phyloP scores from a whole-genome alignment of 2,113 vertebrate genomes.

The Garra rufa region DNA sequence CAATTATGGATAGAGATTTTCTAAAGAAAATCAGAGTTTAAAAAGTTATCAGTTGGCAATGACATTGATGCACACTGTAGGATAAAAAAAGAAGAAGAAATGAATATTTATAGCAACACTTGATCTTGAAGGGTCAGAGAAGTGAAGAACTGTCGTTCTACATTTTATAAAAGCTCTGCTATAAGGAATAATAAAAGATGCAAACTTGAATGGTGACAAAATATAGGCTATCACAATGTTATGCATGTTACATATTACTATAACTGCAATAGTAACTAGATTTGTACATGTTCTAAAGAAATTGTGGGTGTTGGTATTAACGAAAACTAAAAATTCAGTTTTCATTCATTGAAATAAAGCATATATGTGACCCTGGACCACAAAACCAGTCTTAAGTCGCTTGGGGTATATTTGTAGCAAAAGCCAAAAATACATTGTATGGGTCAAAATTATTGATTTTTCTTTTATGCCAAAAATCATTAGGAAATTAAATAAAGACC shows the following conservation, averaged over 20 bases:
- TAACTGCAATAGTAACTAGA: not conserved
- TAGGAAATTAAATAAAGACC: too few species aligned
- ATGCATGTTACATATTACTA: not conserved
- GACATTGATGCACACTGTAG: not conserved
- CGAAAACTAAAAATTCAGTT: not conserved
- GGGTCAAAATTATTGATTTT: too few species aligned
- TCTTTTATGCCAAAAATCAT: too few species aligned
- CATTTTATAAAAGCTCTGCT: not conserved
- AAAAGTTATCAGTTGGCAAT: not conserved
- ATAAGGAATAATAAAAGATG: not conserved
- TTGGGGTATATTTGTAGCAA: too few species aligned
- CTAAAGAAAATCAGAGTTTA: not conserved
- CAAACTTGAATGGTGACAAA: not conserved
- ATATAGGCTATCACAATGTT: not conserved
- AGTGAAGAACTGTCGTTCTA: not conserved
- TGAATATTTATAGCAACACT: not conserved
- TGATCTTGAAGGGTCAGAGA: not conserved
- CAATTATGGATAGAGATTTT: not conserved
- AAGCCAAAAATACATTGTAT: too few species aligned
- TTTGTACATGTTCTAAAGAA: not conserved
- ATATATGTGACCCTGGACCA: too few species aligned
- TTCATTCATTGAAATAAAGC: too few species aligned
- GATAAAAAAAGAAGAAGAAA: not conserved
- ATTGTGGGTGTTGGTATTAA: not conserved
- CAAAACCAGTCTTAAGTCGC: too few species aligned